Base-by-base conservation (phyloP, 1,140 invertebrate genomes). In the Maconellicoccus hirsutus region DNA sequence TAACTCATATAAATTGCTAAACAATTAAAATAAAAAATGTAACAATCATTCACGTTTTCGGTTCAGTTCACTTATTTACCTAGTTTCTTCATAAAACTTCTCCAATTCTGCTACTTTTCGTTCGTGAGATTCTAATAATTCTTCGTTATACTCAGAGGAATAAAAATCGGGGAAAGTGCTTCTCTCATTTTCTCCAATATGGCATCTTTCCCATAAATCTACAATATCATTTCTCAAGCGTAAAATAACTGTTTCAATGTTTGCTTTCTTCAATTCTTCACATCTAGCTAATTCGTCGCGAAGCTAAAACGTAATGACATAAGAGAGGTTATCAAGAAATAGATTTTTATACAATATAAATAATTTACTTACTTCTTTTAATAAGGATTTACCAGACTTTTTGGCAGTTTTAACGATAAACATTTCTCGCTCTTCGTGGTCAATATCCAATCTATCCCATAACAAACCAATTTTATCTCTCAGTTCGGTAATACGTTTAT, bases 51-150 rank as follows among this genome's bases (percentile, higher is more conserved):
- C n/a, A n/a, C n/a, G n/a, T n/a, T n/a, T n/a, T n/a, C n/a, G n/a
- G n/a, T n/a, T n/a, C n/a, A n/a, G n/a, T n/a, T n/a, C n/a, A n/a
- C n/a, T 39, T 16, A 16, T 21, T 70, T 71, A 73, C 73, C 59
- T 70, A n/a, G 73, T 74, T 63, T 74, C 61, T 59, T 70, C 33
- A 70, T 74, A 74, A 25, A 70, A 73, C 16, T 74, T 61, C 61
- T 52, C 70, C 3, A 71, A n/a, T 19, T 42, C 61, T n/a, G 69
- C 59, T 21, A 71, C 71, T 73, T 74, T 70, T 59, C 69, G 33
- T 8, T 74, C 73, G 21, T 73, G 70, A 19, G 73, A 71, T 8
- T 74, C 72, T 38, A 73, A 70, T 59, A 74, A 25, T 33, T 74
- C 73, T 39, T 74, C 73, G 59, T 70, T 71, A 26, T 10, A 74